Percentiles rank a stretch among this genome's conserved stretches.
Conservation (phyloP, 1,140 invertebrate species). For the Trichonephila clavipes region DNA sequence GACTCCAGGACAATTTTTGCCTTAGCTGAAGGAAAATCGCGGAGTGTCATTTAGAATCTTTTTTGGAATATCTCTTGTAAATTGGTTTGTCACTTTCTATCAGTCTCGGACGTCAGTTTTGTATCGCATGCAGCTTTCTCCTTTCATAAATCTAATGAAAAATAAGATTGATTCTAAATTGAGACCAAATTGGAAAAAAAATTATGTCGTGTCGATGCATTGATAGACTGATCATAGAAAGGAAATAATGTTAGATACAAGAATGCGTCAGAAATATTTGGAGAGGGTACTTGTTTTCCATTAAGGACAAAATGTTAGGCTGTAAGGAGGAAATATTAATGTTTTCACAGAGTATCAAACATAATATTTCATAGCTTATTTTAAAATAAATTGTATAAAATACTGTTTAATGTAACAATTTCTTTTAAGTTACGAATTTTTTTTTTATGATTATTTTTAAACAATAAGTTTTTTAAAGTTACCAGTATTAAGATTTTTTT, state of each 20-base stretch:
- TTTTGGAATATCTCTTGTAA: background rate
- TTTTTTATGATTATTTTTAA: too few species aligned
- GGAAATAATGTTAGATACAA: background rate
- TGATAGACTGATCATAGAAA: background rate
- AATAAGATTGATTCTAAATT: background rate
- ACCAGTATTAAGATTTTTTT: too few species aligned
- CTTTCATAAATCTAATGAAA: background rate
- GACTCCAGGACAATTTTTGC: background rate
- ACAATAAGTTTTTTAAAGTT: too few species aligned
- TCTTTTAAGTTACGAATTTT: too few species aligned
- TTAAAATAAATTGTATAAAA: too few species aligned
- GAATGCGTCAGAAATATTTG: too few species aligned
- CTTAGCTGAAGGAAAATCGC: background rate
- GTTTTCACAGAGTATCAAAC: too few species aligned
- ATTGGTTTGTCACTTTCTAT: constrained; percentile 20
- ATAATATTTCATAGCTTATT: too few species aligned
- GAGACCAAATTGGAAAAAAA: background rate
- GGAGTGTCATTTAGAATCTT: constrained; percentile 14
- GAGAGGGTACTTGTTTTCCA: too few species aligned
- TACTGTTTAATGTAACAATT: too few species aligned
- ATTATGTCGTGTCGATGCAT: background rate
- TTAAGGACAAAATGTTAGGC: too few species aligned
- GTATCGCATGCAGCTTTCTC: background rate
- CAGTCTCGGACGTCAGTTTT: background rate
- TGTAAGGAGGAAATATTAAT: too few species aligned